phyloP scores from a whole-genome alignment of 2,888 invertebrate species.

The Orchesella flavescens region DNA sequence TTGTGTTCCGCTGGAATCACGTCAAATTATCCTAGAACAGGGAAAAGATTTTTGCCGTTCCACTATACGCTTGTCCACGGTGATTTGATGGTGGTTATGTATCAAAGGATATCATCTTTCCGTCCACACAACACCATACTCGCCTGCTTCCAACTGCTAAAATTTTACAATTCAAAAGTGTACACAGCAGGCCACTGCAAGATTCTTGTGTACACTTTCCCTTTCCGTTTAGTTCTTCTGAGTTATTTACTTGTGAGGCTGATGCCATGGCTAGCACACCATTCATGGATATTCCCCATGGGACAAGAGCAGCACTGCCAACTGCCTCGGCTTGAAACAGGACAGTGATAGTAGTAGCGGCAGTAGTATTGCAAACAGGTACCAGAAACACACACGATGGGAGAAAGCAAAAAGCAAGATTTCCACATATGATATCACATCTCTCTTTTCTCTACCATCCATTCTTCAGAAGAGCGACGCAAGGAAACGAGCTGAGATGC shows the following conservation, averaged over 20 bases:
- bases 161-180: too few species aligned
- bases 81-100: too few species aligned
- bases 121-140: too few species aligned
- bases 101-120: too few species aligned
- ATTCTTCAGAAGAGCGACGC: background rate
- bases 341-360: background rate
- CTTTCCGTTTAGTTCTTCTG: constrained; percentile 28
- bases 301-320: constrained; percentile 22
- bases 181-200: too few species aligned
- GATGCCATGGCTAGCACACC: constrained; percentile 20
- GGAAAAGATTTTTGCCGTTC: too few species aligned
- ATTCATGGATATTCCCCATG: constrained; percentile 34
- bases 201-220: constrained; percentile 6
- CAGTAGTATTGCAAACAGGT: background rate
- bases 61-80: too few species aligned
- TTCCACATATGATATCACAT: constrained; percentile 18
- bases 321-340: constrained; percentile 4
- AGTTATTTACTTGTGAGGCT: constrained; percentile 55
- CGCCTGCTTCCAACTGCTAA: too few species aligned
- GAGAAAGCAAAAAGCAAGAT: background rate
- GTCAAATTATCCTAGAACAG: too few species aligned
- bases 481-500: constrained; percentile 14
- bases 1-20: too few species aligned
- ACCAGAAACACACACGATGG: background rate
- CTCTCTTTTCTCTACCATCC: too few species aligned